Evolutionary conservation across 2,888 invertebrate genomes (phyloP).

Genomic region (Dyspetes luteomarginatus): DNA sequence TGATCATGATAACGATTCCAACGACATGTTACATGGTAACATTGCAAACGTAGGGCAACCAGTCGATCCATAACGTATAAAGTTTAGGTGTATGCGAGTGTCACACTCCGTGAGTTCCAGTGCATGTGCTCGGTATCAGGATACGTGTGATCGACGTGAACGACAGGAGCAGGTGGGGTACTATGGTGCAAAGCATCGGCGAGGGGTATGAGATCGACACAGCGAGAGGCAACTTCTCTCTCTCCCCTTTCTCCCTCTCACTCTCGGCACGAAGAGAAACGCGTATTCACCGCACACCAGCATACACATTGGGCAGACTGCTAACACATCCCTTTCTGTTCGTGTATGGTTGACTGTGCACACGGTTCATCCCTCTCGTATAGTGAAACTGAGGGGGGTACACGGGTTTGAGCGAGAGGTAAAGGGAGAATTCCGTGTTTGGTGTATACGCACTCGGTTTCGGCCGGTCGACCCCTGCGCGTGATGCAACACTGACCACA

Average conservation of each 20-base stretch:
- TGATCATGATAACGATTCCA: slow-evolving; percentile 28
- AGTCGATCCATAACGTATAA: slow-evolving; percentile 52
- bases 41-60: slow-evolving; percentile 15
- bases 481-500: slow-evolving; percentile 83
- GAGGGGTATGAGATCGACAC: slow-evolving; percentile 45
- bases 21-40: background rate
- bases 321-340: slow-evolving; percentile 48
- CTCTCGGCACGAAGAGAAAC: slow-evolving; percentile 63
- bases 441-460: slow-evolving; percentile 76
- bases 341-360: slow-evolving; percentile 49
- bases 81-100: slow-evolving; percentile 58
- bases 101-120: slow-evolving; percentile 58
- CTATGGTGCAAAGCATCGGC: slow-evolving; percentile 39
- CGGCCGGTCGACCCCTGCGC: slow-evolving; percentile 81
- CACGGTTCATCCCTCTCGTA: slow-evolving; percentile 77
- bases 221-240: too few relatives aligned
- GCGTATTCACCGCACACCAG: slow-evolving; percentile 59
- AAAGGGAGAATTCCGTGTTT: slow-evolving; percentile 57
- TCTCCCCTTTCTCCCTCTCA: too few relatives aligned
- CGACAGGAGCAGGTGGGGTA: slow-evolving; percentile 53
- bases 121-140: slow-evolving; percentile 66
- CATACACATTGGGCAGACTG: slow-evolving; percentile 58
- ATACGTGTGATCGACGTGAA: slow-evolving; percentile 76
- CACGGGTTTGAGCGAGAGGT: slow-evolving; percentile 43
- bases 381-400: slow-evolving; percentile 32